These are phyloP conservation scores for Cerastis leucographa DNA, from an alignment of 2,888 invertebrate species.

Conservation along the genomic window DNA sequence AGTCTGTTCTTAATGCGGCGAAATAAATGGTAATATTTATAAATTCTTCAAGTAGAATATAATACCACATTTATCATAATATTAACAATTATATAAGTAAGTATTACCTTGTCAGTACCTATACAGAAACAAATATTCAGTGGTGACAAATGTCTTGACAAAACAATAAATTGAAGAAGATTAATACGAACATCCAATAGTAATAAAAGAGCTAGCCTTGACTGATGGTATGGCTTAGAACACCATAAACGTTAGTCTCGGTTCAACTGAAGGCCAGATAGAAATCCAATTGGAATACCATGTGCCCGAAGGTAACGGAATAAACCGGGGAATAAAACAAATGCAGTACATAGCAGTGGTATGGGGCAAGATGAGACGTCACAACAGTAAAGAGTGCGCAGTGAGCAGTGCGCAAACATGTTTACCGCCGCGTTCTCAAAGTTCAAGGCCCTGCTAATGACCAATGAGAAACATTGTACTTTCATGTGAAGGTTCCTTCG, in stretches of 20 bases:
- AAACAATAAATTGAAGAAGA: constrained; percentile 46
- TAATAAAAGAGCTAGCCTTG: constrained; percentile 60
- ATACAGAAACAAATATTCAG: constrained; percentile 17
- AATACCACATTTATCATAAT: constrained; percentile 29
- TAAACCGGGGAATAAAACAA: constrained; percentile 75
- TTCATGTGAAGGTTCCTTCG: constrained; percentile 71
- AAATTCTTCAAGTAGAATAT: constrained; percentile 6
- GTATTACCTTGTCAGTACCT: constrained; percentile 8
- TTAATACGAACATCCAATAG: constrained; percentile 51
- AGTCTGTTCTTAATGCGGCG: neutral
- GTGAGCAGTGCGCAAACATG: constrained; percentile 87
- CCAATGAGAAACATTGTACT: constrained; percentile 79
- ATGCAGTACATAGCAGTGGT: constrained; percentile 57
- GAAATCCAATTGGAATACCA: constrained; percentile 68
- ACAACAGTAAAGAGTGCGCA: constrained; percentile 85
- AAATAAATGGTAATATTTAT: constrained; percentile 6
- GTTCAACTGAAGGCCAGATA: constrained; percentile 62
- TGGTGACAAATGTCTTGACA: constrained; percentile 31
- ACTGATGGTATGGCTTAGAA: constrained; percentile 58
- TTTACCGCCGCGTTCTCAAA: constrained; percentile 85
- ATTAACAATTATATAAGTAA: constrained; percentile 9
- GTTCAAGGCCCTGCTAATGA: constrained; percentile 88
- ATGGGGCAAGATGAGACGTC: constrained; percentile 79
- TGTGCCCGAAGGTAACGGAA: constrained; percentile 78
- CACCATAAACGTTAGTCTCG: constrained; percentile 65